Percentiles rank a stretch among this genome's conserved stretches.
Conservation (phyloP, 35 echinoderm and acorn worm species). For the Apostichopus parvimensis region DNA sequence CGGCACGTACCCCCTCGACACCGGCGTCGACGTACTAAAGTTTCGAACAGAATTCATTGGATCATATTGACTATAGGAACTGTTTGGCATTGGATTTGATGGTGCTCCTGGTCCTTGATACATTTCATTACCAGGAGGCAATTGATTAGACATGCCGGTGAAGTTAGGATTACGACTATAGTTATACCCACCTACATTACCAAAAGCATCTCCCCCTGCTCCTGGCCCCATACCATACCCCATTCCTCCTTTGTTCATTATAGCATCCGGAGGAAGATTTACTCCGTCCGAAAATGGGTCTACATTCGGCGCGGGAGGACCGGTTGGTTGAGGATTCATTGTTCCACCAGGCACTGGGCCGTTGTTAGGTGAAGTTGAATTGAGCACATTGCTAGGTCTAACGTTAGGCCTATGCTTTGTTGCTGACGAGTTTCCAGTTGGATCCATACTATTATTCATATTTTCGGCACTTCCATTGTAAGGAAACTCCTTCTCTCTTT, state of each 20-base stretch:
- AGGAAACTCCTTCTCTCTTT: slow-evolving; percentile 50
- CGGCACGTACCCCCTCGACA: slow-evolving; percentile 35
- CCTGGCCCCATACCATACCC: slow-evolving; percentile 55
- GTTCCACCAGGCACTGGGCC: slow-evolving; percentile 61
- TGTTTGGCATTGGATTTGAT: slow-evolving; percentile 65
- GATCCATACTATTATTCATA: slow-evolving; percentile 63
- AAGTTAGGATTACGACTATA: slow-evolving; percentile 42
- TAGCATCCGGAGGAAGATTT: slow-evolving; percentile 59
- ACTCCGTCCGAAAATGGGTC: slow-evolving; percentile 78
- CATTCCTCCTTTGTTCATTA: slow-evolving; percentile 55
- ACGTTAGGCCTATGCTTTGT: slow-evolving; percentile 56
- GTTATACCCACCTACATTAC: slow-evolving; percentile 24
- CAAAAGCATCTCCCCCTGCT: slow-evolving; percentile 38
- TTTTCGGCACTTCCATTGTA: slow-evolving; percentile 58
- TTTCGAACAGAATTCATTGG: slow-evolving; percentile 53
- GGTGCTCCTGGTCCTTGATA: slow-evolving; percentile 65
- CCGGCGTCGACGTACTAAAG: slow-evolving; percentile 39
- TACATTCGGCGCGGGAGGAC: slow-evolving; percentile 64
- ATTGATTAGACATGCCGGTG: slow-evolving; percentile 48
- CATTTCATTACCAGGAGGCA: slow-evolving; percentile 60
- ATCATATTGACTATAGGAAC: slow-evolving; percentile 82
- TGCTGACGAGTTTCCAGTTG: slow-evolving; percentile 55
- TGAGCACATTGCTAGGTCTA: slow-evolving; percentile 39
- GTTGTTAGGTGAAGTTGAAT: slow-evolving; percentile 54
- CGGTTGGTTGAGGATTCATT: slow-evolving; percentile 62